Conservation (phyloP, 2,797 vertebrate genomes). For the Clarias pachynema region DNA sequence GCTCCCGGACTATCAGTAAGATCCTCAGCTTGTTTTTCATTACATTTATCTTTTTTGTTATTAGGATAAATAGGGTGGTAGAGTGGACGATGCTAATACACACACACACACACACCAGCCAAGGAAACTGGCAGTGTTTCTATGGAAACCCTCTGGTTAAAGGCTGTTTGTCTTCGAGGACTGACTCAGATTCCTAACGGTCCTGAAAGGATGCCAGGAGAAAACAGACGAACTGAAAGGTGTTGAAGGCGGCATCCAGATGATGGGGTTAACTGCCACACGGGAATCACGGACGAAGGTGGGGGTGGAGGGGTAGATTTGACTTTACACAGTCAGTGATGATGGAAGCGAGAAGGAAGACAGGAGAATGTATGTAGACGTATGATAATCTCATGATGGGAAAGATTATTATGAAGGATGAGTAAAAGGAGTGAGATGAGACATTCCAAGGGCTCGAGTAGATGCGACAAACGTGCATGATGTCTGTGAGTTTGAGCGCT, state of each 20-base stretch:
- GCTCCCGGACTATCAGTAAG: constrained; percentile 81
- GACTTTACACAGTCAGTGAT: constrained; percentile 3
- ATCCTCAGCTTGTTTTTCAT: constrained; percentile 36
- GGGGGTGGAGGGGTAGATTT: neutral
- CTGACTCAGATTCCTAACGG: constrained; percentile 41
- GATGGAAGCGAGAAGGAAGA: constrained; percentile 26
- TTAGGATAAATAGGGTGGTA: constrained; percentile 32
- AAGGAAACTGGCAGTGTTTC: constrained; percentile 53
- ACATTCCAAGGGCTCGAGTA: neutral
- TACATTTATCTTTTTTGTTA: constrained; percentile 16
- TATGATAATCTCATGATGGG: constrained; percentile 11
- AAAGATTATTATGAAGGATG: neutral
- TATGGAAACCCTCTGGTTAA: constrained; percentile 62
- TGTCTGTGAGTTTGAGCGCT: neutral
- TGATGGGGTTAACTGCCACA: neutral
- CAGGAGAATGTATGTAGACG: constrained; percentile 32
- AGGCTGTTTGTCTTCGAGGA: constrained; percentile 39
- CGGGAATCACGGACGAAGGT: neutral
- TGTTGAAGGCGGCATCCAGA: neutral
- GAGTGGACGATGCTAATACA: constrained; percentile 46
- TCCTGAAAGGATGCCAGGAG: constrained; percentile 35
- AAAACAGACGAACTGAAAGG: neutral
- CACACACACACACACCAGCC: constrained; percentile 20
- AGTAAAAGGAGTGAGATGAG: neutral
- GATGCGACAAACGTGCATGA: neutral